Conservation (phyloP, 1,140 invertebrate genomes). For the Telenomus remus region DNA sequence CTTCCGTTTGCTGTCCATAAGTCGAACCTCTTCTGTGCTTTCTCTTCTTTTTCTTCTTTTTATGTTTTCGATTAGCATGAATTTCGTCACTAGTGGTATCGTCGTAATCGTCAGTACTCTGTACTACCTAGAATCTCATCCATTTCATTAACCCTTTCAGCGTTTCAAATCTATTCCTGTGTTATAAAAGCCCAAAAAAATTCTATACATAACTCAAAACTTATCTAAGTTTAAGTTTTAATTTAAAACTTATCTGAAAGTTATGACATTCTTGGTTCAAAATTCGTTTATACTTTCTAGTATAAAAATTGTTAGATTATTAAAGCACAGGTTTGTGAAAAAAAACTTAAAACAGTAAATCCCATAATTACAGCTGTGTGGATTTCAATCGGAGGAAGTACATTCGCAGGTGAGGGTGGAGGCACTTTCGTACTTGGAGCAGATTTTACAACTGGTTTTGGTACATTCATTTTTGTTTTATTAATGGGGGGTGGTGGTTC, state of each 20-base stretch:
- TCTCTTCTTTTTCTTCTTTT: slow-evolving; percentile 67
- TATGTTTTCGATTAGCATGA: slow-evolving; percentile 63
- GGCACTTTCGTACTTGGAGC: slow-evolving; percentile 12
- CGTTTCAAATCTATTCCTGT: background rate
- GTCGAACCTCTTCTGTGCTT: slow-evolving; percentile 68
- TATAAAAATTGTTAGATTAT: too few relatives aligned
- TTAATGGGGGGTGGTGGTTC: slow-evolving; percentile 64
- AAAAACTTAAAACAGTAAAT: background rate
- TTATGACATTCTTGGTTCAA: too few relatives aligned
- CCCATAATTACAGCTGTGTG: slow-evolving; percentile 39
- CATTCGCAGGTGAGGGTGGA: slow-evolving; percentile 28
- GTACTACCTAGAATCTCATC: slow-evolving; percentile 21
- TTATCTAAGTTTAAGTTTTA: too few relatives aligned
- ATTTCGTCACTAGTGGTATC: slow-evolving; percentile 62
- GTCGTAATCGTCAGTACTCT: slow-evolving; percentile 51
- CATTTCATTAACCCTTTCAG: background rate
- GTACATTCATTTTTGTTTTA: slow-evolving; percentile 52
- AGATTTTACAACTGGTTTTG: slow-evolving; percentile 39
- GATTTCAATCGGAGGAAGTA: slow-evolving; percentile 45
- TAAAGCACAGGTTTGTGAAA: too few relatives aligned
- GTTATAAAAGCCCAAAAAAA: too few relatives aligned
- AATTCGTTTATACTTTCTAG: too few relatives aligned
- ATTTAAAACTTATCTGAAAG: too few relatives aligned
- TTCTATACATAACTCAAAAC: too few relatives aligned
- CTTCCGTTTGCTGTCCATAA: slow-evolving; percentile 71